Evolutionary conservation across 2,888 invertebrate genomes (phyloP), one percentile per base, ranked within the genome.

Genomic region (Oligia latruncula): DNA sequence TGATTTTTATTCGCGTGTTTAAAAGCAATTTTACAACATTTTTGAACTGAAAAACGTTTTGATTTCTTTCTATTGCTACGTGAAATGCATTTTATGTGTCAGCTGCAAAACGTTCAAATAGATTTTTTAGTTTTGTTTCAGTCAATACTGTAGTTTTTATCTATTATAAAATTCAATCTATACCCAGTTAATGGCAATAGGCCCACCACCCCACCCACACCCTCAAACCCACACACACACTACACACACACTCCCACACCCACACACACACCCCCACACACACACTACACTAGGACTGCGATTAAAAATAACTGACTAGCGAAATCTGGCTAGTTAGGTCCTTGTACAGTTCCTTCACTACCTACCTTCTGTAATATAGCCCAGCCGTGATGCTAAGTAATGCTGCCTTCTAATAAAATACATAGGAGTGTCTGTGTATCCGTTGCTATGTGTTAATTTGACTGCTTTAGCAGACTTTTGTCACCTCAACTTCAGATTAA

Each of bases 1-100:
- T 82, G 80, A 86, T 82, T 88, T 90, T 90, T 84, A 82, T 84
- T 85, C 71, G 67, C 60, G 23, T 83, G 58, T 83, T 87, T 84
- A 81, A 80, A 78, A 80, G 67, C 77, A 84, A 62, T 84, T 83
- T 82, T 55, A 86, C 55, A 77, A 65, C 71, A 60, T 55, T 84
- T 84, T 79, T 73, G 15, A 75, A 72, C 35, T 8, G 74, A 68
- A 78, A 72, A 78, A 29, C 13, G 40, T 17, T 83, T 52, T 70
- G 4, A n/a, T 65, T 68, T 71, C 64, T 71, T 80, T 40, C 17
- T 70, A 29, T 43, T 13, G 49, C n/a, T 68, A 49, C 20, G 4
- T 67, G 6, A 55, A 40, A 62, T 77, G 46, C 23, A 66, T 66
- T 81, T 78, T 46, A 49, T 29, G 35, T 75, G 40, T 46, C 4